Evolutionary conservation across 2,888 invertebrate species (phyloP).

Genomic region (Pristionchus fissidentatus): DNA sequence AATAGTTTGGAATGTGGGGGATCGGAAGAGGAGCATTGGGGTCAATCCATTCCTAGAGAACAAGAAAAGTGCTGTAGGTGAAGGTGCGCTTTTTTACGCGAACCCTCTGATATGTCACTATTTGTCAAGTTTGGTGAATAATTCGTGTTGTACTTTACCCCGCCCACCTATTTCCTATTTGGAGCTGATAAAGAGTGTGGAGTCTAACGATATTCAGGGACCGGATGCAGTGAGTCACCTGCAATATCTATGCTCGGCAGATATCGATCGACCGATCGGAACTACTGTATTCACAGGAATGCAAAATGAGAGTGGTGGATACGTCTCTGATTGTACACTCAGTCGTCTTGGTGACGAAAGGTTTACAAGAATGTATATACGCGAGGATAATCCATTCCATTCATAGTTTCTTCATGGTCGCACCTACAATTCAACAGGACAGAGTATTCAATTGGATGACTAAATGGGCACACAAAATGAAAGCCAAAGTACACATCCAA

Average conservation of each 20-base stretch:
- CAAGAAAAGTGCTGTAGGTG: too few relatives aligned
- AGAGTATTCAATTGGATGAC: conserved; percentile 90
- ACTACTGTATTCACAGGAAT: conserved; percentile 96
- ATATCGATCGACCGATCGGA: conserved; percentile 93
- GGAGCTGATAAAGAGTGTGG: background rate
- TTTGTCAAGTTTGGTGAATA: too few relatives aligned
- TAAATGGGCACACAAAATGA: conserved; percentile 78
- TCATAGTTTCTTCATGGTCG: conserved; percentile 97
- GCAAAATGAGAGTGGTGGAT: conserved; percentile 94
- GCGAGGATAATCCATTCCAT: conserved; percentile 52
- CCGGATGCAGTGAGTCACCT: conserved; percentile 88
- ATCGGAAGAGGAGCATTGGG: too few relatives aligned
- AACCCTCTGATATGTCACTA: too few relatives aligned
- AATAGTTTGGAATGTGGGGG: too few relatives aligned
- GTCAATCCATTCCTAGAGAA: too few relatives aligned
- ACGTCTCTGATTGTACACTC: conserved; percentile 97
- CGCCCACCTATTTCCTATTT: background rate
- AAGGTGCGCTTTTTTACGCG: too few relatives aligned
- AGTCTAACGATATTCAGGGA: conserved; percentile 57
- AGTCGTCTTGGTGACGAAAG: conserved; percentile 89
- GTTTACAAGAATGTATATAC: conserved; percentile 79
- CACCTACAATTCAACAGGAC: conserved; percentile 96
- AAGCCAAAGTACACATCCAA: conserved; percentile 67
- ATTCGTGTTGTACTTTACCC: too few relatives aligned
- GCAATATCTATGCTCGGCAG: conserved; percentile 94